Evolutionary conservation across 1,140 invertebrate species (phyloP), one percentile per base, ranked within the genome.

Genomic region (Nephotettix cincticeps): DNA sequence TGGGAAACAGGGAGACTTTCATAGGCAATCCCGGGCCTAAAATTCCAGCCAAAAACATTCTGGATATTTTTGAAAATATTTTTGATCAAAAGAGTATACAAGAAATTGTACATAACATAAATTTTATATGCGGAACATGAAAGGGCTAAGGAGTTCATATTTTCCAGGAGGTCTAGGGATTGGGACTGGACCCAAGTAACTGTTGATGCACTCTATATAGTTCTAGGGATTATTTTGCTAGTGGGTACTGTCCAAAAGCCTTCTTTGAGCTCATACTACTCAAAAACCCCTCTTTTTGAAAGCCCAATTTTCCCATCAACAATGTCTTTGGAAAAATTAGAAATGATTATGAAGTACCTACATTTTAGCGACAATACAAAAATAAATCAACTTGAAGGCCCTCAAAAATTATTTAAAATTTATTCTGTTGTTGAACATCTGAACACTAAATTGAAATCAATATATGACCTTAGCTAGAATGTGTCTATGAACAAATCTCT

Each of bases 401-500:
- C n/a, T n/a, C 25, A 67, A 23, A 67, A 67, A n/a, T 40, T 32
- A 17, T 32, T 67, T 36, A 32, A 67, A 68, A 68, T 23, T 25
- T 51, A 45, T 27, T 23, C 45, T 13, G 21, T 54, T 25, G 14
- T 45, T 3, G 14, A 2, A 32, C 47, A 69, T 25, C 28, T 69
- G 17, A 61, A 61, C 36, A 29, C 28, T 13, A 69, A 61, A 30
- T 67, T 68, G 23, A 29, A 23, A 68, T 21, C 17, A 21, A 23
- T 40, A 19, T 71, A 66, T 40, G 11, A n/a, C 1, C 30, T 63
- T 1, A 29, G 23, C 19, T 17, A 70, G 65, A 71, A 71, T 29
- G 36, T 71, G n/a, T 71, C 63, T 14, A 43, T 71, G 28, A 63
- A 71, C 30, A 63, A 71, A 21, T 68, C 63, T 2, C 30, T 71